phyloP scores from a whole-genome alignment of 1,140 invertebrate species.

The Lasioglossum baleicum region DNA sequence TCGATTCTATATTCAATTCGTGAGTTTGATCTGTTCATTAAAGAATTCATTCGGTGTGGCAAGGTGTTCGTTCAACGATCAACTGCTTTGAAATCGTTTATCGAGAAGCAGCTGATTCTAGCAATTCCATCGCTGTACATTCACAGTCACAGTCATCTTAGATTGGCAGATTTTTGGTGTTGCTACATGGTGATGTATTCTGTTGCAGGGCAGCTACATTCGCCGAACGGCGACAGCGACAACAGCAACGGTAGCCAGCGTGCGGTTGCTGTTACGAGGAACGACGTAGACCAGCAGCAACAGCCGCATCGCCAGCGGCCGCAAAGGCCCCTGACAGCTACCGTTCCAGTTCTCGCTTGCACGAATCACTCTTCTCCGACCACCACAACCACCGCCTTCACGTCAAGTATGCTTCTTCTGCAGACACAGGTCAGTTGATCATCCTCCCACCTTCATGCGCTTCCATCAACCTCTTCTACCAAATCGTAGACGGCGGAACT shows the following conservation, averaged over 20 bases:
- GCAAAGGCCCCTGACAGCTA: slow-evolving; percentile 66
- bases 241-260: slow-evolving; percentile 75
- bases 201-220: slow-evolving; percentile 75
- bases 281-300: slow-evolving; percentile 71
- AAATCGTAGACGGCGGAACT: too few species aligned
- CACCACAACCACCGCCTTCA: slow-evolving; percentile 78
- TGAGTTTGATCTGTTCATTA: too few species aligned
- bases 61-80: too few species aligned
- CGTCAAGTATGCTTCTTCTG: slow-evolving; percentile 84
- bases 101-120: too few species aligned
- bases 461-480: too few species aligned
- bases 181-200: not conserved
- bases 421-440: slow-evolving; percentile 81
- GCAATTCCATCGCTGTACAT: too few species aligned
- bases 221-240: slow-evolving; percentile 74
- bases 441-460: not conserved
- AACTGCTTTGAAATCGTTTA: too few species aligned
- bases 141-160: too few species aligned
- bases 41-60: too few species aligned
- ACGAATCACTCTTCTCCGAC: slow-evolving; percentile 78
- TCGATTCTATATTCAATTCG: too few species aligned
- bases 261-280: slow-evolving; percentile 69
- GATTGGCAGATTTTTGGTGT: not conserved
- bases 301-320: slow-evolving; percentile 49
- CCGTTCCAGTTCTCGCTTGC: slow-evolving; percentile 66